A percentile compares a stretch with the other conserved stretches of the same genome.
These are phyloP conservation scores for Elephantulus edwardii DNA, from an alignment of 2,113 vertebrate genomes.

Conservation along the genomic window DNA sequence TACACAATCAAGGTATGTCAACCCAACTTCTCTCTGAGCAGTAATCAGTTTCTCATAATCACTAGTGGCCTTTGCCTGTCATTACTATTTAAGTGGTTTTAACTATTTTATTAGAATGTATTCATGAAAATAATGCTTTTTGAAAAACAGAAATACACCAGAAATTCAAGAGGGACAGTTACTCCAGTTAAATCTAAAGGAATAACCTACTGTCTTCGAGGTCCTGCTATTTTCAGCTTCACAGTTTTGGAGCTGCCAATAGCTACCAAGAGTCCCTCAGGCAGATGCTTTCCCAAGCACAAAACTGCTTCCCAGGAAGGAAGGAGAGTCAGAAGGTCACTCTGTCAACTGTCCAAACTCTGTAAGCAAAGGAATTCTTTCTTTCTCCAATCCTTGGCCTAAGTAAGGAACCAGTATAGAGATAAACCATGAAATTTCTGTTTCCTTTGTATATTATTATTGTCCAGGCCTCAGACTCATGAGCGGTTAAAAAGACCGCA, in stretches of 20 bases:
- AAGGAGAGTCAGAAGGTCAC: background rate
- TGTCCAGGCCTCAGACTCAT: background rate
- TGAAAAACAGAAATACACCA: background rate
- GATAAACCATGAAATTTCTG: background rate
- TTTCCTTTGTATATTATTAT: background rate
- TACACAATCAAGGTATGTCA: background rate
- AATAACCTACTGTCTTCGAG: background rate
- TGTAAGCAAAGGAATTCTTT: background rate
- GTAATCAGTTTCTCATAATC: conserved; percentile 50
- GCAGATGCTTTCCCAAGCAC: background rate
- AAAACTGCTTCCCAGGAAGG: background rate
- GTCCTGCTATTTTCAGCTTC: background rate
- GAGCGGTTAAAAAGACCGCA: background rate
- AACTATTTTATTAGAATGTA: conserved; percentile 22
- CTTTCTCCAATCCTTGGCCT: background rate
- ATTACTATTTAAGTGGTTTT: conserved; percentile 56
- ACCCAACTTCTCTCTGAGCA: conserved; percentile 19
- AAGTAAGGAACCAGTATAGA: background rate
- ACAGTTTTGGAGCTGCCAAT: background rate
- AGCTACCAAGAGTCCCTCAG: background rate
- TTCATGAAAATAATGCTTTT: conserved; percentile 14
- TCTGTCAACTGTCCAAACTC: background rate
- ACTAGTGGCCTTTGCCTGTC: conserved; percentile 15
- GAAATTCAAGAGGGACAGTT: background rate
- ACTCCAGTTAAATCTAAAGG: background rate